phyloP scores from a whole-genome alignment of 2,113 vertebrate species.

The Pelmatolapia mariae region DNA sequence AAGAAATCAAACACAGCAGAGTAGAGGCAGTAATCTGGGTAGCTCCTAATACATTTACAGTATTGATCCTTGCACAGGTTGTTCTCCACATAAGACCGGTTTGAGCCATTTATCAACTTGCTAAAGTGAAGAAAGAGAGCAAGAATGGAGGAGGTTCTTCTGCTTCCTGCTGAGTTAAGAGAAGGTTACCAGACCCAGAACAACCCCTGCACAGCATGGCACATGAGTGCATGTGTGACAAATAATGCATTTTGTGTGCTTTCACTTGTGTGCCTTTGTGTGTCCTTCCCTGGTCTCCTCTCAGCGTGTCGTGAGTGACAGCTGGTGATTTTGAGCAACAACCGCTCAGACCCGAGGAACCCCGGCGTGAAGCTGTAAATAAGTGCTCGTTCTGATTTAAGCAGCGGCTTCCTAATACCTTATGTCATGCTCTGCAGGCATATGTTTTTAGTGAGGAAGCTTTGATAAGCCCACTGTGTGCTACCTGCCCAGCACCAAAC shows the following conservation, averaged over 20 bases:
- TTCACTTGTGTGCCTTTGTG: neutral
- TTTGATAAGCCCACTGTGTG: neutral
- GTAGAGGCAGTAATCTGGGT: neutral
- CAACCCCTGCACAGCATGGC: constrained; percentile 26
- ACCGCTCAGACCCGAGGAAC: constrained; percentile 29
- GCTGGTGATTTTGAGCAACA: constrained; percentile 55
- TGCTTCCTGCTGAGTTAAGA: constrained; percentile 52
- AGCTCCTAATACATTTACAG: neutral
- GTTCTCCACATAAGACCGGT: neutral
- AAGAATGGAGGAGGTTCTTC: neutral
- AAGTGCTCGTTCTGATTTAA: constrained; percentile 48
- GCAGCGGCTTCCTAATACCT: neutral
- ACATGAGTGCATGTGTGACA: neutral
- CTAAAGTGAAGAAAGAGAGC: neutral
- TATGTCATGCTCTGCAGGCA: neutral
- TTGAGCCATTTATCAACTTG: neutral
- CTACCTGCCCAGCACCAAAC: neutral
- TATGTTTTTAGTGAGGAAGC: neutral
- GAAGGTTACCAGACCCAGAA: constrained; percentile 37
- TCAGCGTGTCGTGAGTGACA: constrained; percentile 49
- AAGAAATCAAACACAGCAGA: neutral
- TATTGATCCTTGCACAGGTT: neutral
- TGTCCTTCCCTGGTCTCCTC: constrained; percentile 20
- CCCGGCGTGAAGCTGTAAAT: constrained; percentile 42
- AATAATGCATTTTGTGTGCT: neutral